A percentile compares a stretch with the other conserved stretches of the same genome.
Evolutionary conservation across 2,797 vertebrate genomes (phyloP).

Genomic region (Sebastes dallii): DNA sequence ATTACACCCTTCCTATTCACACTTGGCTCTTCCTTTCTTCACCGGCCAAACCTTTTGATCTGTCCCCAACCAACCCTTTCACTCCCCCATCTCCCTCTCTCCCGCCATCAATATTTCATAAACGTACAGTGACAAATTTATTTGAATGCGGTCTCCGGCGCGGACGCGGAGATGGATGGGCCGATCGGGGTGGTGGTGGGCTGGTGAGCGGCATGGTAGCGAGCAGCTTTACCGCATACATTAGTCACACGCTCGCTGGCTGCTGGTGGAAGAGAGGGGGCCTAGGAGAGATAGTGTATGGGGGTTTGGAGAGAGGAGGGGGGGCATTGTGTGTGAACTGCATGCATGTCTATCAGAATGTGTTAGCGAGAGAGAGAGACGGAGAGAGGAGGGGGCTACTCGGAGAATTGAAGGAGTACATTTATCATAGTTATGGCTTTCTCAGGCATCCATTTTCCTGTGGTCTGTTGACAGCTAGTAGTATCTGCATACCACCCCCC

Average conservation of each 20-base stretch:
- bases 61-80: constrained; percentile 60
- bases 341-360: constrained; percentile 75
- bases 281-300: constrained; percentile 60
- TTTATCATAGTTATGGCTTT: constrained; percentile 99
- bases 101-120: constrained; percentile 83
- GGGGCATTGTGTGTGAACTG: constrained; percentile 68
- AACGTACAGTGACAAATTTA: constrained; percentile 85
- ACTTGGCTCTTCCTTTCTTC: constrained; percentile 27
- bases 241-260: constrained; percentile 74
- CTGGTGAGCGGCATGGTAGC: constrained; percentile 75
- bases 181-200: constrained; percentile 68
- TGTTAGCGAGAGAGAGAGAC: constrained; percentile 54
- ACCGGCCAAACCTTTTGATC: constrained; percentile 56
- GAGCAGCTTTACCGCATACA: constrained; percentile 83
- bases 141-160: constrained; percentile 81
- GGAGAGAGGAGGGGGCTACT: constrained; percentile 67
- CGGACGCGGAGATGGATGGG: constrained; percentile 93
- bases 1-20: constrained; percentile 26
- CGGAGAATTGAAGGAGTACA: constrained; percentile 85
- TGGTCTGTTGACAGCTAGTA: constrained; percentile 92
- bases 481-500: constrained; percentile 86
- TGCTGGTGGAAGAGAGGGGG: constrained; percentile 72
- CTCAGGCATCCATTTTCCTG: constrained; percentile 95
- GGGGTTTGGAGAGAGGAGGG: constrained; percentile 27
- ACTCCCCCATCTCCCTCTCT: constrained; percentile 40